Evolutionary conservation across 2,113 vertebrate species (phyloP).

Genomic region (Leptobrachium leishanense): DNA sequence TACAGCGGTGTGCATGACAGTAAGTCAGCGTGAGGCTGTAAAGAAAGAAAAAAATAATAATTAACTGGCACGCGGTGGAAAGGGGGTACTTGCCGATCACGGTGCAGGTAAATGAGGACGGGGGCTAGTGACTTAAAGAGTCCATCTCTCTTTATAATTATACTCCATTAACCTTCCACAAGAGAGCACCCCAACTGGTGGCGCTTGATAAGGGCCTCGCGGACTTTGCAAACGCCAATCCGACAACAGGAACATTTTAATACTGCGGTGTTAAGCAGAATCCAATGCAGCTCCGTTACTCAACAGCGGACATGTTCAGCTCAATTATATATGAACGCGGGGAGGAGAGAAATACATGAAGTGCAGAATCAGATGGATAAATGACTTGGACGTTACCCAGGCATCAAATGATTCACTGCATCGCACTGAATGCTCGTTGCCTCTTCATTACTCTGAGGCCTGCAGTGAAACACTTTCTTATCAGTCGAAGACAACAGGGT

Average conservation of each 20-base stretch:
- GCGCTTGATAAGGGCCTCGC: slow-evolving; percentile 73
- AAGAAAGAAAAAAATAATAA: too few relatives aligned
- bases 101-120: slow-evolving; percentile 68
- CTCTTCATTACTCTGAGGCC: slow-evolving; percentile 29
- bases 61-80: too few relatives aligned
- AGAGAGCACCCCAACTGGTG: slow-evolving; percentile 75
- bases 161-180: slow-evolving; percentile 79
- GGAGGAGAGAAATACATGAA: slow-evolving; percentile 43
- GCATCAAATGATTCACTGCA: slow-evolving; percentile 16
- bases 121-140: slow-evolving; percentile 61
- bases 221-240: slow-evolving; percentile 61
- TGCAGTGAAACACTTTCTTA: slow-evolving; percentile 17
- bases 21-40: too few relatives aligned
- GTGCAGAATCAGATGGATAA: slow-evolving; percentile 30
- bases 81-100: slow-evolving; percentile 63
- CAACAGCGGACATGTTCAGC: slow-evolving; percentile 38
- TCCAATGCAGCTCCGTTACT: slow-evolving; percentile 32
- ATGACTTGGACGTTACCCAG: slow-evolving; percentile 27
- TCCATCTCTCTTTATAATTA: slow-evolving; percentile 83
- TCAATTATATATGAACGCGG: slow-evolving; percentile 52
- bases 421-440: slow-evolving; percentile 28
- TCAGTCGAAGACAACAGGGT: slow-evolving; percentile 13
- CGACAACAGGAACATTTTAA: slow-evolving; percentile 57
- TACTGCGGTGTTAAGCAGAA: slow-evolving; percentile 59
- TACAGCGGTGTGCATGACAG: too few relatives aligned